phyloP scores from a whole-genome alignment of 2,113 vertebrate species.

The Zeus faber region DNA sequence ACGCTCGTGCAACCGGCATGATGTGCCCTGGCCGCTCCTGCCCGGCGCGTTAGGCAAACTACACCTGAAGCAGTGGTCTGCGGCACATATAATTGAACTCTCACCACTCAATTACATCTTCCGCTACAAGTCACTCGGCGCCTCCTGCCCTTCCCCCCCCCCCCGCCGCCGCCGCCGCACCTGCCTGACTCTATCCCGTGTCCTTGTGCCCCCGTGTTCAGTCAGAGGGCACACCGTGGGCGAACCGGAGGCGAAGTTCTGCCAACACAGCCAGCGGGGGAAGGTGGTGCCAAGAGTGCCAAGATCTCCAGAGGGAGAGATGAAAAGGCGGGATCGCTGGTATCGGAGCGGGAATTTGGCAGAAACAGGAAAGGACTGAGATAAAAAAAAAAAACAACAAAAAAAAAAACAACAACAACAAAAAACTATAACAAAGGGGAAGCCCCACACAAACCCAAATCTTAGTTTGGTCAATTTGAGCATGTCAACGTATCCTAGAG shows the following conservation, averaged over 20 bases:
- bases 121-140: too few relatives aligned
- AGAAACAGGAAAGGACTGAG: too few relatives aligned
- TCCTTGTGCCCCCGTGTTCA: conserved; percentile 60
- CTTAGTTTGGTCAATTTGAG: too few relatives aligned
- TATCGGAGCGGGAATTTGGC: too few relatives aligned
- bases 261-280: conserved; percentile 61
- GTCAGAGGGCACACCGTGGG: conserved; percentile 68
- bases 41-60: too few relatives aligned
- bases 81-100: too few relatives aligned
- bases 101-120: too few relatives aligned
- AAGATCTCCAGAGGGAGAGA: conserved; percentile 54
- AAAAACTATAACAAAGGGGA: neutral
- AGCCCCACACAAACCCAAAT: too few relatives aligned
- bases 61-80: too few relatives aligned
- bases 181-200: conserved; percentile 30
- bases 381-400: neutral
- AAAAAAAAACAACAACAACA: neutral
- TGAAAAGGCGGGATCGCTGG: neutral
- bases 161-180: neutral
- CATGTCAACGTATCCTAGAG: too few relatives aligned
- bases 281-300: conserved; percentile 54
- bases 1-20: too few relatives aligned
- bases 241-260: conserved; percentile 55
- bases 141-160: conserved; percentile 22
- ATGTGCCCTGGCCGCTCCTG: too few relatives aligned